These are phyloP conservation scores for Takifugu flavidus DNA, from an alignment of 2,113 vertebrate species.

Conservation along the genomic window DNA sequence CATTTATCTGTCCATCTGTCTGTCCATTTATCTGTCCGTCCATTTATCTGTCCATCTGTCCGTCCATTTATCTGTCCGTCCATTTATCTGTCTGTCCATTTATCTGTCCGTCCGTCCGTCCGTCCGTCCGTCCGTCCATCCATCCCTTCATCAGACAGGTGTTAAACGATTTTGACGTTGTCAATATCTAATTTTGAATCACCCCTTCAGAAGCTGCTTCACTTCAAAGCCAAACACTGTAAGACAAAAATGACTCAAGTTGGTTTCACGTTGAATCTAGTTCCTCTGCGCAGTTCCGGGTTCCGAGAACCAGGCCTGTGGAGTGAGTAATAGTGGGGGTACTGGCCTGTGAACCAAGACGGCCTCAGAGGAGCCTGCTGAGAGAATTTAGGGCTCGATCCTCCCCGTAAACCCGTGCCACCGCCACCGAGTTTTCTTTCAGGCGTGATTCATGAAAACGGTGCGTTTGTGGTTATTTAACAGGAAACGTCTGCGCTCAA, in stretches of 20 bases:
- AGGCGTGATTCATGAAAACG: conserved; percentile 12
- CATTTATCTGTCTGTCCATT: too few species aligned
- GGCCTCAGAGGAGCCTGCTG: conserved; percentile 16
- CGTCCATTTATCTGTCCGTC: too few species aligned
- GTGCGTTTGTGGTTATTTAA: conserved; percentile 41
- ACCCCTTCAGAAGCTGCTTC: conserved; percentile 22
- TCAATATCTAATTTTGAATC: conserved; percentile 52
- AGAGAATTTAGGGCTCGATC: neutral
- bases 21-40: too few species aligned
- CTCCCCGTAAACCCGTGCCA: neutral
- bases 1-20: too few species aligned
- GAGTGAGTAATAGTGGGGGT: conserved; percentile 79
- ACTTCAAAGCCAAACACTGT: conserved; percentile 40
- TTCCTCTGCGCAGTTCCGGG: conserved; percentile 74
- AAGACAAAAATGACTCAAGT: conserved; percentile 48
- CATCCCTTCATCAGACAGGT: too few species aligned
- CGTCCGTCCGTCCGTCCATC: too few species aligned
- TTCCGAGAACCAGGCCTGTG: conserved; percentile 75
- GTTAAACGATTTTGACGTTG: conserved; percentile 15
- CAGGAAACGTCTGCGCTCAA: conserved; percentile 60
- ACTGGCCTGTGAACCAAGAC: conserved; percentile 58
- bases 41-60: too few species aligned
- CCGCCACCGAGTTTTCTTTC: too few species aligned
- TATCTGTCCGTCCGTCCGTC: too few species aligned
- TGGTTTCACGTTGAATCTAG: conserved; percentile 79